A percentile compares a stretch with the other conserved stretches of the same genome.
phyloP scores from a whole-genome alignment of 2,888 invertebrate genomes.

The Cordilura impudica region DNA sequence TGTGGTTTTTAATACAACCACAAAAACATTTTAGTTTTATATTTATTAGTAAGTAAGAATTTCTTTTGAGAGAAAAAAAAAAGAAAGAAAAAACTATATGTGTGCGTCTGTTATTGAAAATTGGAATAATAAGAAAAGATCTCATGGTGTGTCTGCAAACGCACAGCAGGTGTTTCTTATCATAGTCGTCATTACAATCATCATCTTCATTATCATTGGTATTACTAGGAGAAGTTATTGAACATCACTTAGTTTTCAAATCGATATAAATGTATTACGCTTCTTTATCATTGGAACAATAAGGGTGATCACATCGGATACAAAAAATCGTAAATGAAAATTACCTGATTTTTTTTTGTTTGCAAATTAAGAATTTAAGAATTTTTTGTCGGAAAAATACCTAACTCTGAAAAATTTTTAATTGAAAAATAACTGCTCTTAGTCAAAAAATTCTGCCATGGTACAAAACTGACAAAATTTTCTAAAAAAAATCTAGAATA shows the following conservation, averaged over 20 bases:
- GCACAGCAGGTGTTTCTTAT: constrained; percentile 55
- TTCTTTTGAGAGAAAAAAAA: neutral
- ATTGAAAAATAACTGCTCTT: neutral
- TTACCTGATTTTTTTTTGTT: too few species aligned
- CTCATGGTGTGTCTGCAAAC: constrained; percentile 27
- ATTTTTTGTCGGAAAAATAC: neutral
- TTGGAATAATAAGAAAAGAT: neutral
- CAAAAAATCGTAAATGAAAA: too few species aligned
- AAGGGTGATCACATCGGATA: neutral
- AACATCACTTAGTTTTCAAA: constrained; percentile 15
- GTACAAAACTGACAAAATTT: too few species aligned
- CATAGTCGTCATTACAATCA: neutral
- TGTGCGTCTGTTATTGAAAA: too few species aligned
- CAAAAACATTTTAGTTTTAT: neutral
- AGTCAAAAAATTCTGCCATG: too few species aligned
- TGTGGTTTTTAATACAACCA: neutral
- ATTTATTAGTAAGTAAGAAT: neutral
- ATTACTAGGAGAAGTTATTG: constrained; percentile 7
- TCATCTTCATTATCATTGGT: constrained; percentile 8
- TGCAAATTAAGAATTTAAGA: too few species aligned
- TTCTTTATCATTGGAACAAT: neutral
- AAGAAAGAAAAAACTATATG: neutral
- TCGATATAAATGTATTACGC: constrained; percentile 6
- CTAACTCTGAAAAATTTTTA: neutral
- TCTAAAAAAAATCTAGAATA: too few species aligned